Evolutionary conservation across 2,113 vertebrate genomes (phyloP), one percentile per base, ranked within the genome.

Genomic region (Muntiacus muntjak): DNA sequence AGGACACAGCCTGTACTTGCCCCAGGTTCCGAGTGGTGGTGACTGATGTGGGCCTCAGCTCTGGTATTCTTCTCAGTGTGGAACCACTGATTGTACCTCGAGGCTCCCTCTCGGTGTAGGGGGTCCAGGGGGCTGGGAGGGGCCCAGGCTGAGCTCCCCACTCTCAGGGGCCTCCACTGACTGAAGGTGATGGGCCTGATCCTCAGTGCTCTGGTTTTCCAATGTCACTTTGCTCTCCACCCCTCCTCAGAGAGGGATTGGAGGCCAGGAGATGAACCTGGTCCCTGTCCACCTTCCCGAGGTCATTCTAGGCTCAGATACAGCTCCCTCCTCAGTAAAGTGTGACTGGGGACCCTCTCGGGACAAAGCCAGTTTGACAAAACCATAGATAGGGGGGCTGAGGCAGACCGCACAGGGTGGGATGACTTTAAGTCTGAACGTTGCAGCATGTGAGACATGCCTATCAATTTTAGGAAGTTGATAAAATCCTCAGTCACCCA

Each of bases 381-480:
- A 87, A 62, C 26, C 16, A 25, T 45, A 21, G 55, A 25, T 25
- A 30, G 23, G 3, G 28, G 9, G 30, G 10, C 36, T 36, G 15
- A 3, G 8, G 33, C 8, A 1, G 13, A 58, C 17, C 0, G 0
- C 4, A 0, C 12, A 19, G 23, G 12, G 1, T 6, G 0, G 17
- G 25, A 8, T 55, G 1, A 13, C 3, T 21, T 5, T 9, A 17
- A 47, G 62, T 57, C 33, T 23, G 28, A 25, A 15, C 1, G 6
- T 19, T 3, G 23, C 10, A 47, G 67, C 21, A 9, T 2, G 1
- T 30, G 23, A 21, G 43, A 40, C 14, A 3, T 26, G 14, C 1
- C 23, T 3, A 7, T 0, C 6, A 40, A 28, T 1, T 74, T 47
- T 16, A 74, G 43, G 54, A 83, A 47, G 57, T 0, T 43, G 28